Conservation (phyloP, 1,140 invertebrate genomes). For the Drosophila ogumai region DNA sequence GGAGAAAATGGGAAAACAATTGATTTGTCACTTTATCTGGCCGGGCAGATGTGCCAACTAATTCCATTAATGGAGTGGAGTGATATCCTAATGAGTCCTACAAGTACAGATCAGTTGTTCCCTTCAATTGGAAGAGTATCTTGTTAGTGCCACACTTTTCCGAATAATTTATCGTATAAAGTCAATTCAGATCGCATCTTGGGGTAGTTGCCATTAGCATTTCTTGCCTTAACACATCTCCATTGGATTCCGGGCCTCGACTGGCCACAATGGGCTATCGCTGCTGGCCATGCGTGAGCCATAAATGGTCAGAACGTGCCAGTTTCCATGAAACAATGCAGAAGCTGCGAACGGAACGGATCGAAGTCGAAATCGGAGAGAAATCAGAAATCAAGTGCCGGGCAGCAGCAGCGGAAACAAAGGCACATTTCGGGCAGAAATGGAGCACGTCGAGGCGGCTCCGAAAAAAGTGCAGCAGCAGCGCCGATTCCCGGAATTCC, state of each 20-base stretch:
- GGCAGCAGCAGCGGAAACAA: conserved; percentile 31
- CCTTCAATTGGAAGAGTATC: not conserved
- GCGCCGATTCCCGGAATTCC: conserved; percentile 18
- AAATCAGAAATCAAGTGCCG: conserved; percentile 38
- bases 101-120: not conserved
- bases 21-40: conserved; percentile 21
- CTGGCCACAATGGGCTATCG: conserved; percentile 28
- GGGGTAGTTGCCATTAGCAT: conserved; percentile 1
- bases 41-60: conserved; percentile 17
- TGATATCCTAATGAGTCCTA: not conserved
- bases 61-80: conserved; percentile 1
- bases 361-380: conserved; percentile 38
- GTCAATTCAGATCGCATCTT: not conserved
- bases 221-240: conserved; percentile 13
- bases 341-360: conserved; percentile 26
- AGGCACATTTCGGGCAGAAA: conserved; percentile 28
- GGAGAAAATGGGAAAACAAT: conserved; percentile 4
- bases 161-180: not conserved
- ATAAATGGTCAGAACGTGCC: conserved; percentile 53
- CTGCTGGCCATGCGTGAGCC: conserved; percentile 39
- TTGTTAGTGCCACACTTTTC: not conserved
- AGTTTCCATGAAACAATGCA: conserved; percentile 36
- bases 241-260: not conserved
- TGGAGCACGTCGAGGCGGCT: conserved; percentile 36
- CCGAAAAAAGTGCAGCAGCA: conserved; percentile 17